phyloP scores from a whole-genome alignment of 2,797 vertebrate species.

The Kryptopterus vitreolus region DNA sequence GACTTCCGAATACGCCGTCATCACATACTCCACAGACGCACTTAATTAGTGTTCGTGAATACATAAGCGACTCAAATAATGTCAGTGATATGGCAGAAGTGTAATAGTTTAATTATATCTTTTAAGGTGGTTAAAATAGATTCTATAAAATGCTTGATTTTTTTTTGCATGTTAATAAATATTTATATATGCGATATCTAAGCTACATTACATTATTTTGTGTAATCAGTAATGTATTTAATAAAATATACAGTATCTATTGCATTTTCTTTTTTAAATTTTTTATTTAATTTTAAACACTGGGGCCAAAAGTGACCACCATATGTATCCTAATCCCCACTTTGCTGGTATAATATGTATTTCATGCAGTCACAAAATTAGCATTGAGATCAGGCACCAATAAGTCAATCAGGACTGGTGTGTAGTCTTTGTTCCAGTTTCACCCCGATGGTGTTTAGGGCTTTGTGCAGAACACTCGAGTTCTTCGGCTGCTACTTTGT shows the following conservation, averaged over 20 bases:
- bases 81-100: background rate
- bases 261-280: no score
- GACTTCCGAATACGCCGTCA: slow-evolving; percentile 78
- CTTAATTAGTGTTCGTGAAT: slow-evolving; percentile 39
- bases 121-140: background rate
- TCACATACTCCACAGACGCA: slow-evolving; percentile 70
- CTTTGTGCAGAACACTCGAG: background rate
- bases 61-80: no score
- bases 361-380: background rate
- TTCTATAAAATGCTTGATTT: no score
- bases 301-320: background rate
- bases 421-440: background rate
- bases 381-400: background rate
- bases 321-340: background rate
- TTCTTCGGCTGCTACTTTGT: background rate
- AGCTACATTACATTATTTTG: no score
- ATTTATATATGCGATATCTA: background rate
- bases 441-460: background rate
- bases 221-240: background rate
- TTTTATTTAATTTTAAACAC: no score
- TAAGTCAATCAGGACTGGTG: background rate
- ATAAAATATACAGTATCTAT: background rate
- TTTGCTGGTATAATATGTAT: background rate
- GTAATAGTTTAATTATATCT: background rate
- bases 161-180: background rate